These are phyloP conservation scores for Tiaroga cobitis DNA, from an alignment of 2,797 vertebrate species.

Conservation along the genomic window DNA sequence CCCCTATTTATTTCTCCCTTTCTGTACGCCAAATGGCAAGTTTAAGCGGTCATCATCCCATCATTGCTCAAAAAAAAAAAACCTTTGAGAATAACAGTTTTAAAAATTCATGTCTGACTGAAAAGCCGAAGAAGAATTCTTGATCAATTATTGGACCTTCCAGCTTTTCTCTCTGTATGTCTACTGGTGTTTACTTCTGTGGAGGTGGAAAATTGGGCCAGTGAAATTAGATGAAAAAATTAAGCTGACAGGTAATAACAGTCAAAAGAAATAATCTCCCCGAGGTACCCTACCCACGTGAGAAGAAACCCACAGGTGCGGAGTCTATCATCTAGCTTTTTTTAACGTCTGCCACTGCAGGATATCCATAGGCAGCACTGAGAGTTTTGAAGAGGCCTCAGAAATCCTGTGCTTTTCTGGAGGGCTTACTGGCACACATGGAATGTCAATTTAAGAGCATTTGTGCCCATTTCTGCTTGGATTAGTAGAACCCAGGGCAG, in stretches of 20 bases:
- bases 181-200: constrained; percentile 2
- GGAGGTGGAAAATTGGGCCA: constrained; percentile 43
- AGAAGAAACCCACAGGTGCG: constrained; percentile 46
- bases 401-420: constrained; percentile 33
- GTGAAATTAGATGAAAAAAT: constrained; percentile 40
- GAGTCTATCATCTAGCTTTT: constrained; percentile 34
- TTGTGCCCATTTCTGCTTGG: constrained; percentile 38
- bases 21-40: constrained; percentile 6
- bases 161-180: not conserved
- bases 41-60: not conserved
- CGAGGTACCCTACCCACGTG: constrained; percentile 18
- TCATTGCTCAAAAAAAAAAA: constrained; percentile 1
- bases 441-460: constrained; percentile 42
- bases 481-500: constrained; percentile 37
- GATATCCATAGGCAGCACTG: constrained; percentile 28
- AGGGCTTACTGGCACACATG: constrained; percentile 29
- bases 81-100: constrained; percentile 13
- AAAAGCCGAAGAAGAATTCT: not conserved
- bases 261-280: constrained; percentile 35
- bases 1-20: constrained; percentile 23
- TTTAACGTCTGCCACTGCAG: constrained; percentile 15
- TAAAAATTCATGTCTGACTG: not conserved
- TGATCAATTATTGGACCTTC: not conserved
- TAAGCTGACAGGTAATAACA: constrained; percentile 42
- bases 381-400: constrained; percentile 41